Base-by-base conservation (phyloP, 2,113 vertebrate genomes). In the pig (Sus scrofa) region DNA sequence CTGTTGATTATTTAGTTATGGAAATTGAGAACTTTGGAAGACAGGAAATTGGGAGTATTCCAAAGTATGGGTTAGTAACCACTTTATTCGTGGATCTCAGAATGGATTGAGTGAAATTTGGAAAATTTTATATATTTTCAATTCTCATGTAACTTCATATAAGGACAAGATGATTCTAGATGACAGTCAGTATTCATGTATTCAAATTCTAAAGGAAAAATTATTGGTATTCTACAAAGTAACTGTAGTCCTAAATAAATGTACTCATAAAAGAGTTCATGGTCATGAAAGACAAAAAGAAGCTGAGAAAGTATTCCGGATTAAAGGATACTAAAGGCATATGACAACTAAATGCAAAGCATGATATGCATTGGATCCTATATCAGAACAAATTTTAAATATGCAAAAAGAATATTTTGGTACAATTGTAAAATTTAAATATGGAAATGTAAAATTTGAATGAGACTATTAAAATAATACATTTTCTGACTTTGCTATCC, bases 61-160 rank as follows among this genome's bases (percentile, higher is more conserved):
- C 15, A 88, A 91, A 75, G 58, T 88, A 54, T 88, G 24, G 4
- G 14, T 87, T 82, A 87, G 34, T 87, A 87, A 1, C 32, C 26
- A 84, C 60, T 93, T 95, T 86, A 86, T 86, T 92, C 52, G 82
- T 93, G 83, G 62, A 63, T 78, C 37, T 75, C 37, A 37, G 60
- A 91, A 67, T 60, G 13, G 10, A 83, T 5, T 73, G 7, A 94
- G 19, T 37, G 34, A 89, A 68, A 5, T 73, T 89, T 92, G 94
- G 27, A 44, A 18, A 73, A 71, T 63, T 63, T 24, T 58, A 74
- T 13, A 56, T 14, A 39, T 16, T 56, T 32, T 18, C 50, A 63
- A 73, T 87, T 91, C 22, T 73, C 50, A 52, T 18, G 18, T 78
- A 20, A 67, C 39, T 96, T 96, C 16, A 65, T 32, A 89, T 78